Conservation (phyloP, 2,888 invertebrate species). For the Oasisia sp. region DNA sequence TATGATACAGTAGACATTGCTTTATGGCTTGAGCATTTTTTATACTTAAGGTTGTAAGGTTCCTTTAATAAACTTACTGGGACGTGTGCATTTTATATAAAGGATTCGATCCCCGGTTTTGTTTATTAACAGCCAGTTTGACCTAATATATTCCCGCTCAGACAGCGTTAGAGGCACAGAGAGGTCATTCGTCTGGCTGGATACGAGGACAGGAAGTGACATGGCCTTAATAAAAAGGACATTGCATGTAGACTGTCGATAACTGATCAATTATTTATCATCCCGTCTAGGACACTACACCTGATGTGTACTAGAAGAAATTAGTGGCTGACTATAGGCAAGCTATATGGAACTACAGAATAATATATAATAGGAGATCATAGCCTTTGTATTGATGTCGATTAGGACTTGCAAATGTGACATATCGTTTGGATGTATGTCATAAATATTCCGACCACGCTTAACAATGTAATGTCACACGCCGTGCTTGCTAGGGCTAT, state of each 20-base stretch:
- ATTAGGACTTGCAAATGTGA: not conserved
- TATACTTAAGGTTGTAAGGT: too few relatives aligned
- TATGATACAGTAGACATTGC: too few relatives aligned
- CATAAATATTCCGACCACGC: not conserved
- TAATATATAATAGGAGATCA: not conserved
- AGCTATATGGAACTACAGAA: not conserved
- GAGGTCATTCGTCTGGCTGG: too few relatives aligned
- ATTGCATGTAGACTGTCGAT: not conserved
- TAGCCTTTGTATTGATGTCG: not conserved
- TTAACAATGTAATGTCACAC: not conserved
- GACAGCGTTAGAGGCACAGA: too few relatives aligned
- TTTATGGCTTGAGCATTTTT: too few relatives aligned
- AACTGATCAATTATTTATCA: not conserved
- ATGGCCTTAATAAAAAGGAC: not conserved
- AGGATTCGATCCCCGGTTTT: too few relatives aligned
- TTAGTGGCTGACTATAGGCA: not conserved
- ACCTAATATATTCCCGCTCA: not conserved
- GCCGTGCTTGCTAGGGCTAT: not conserved
- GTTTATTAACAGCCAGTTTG: not conserved
- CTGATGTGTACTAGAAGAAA: not conserved
- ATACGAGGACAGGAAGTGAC: not conserved
- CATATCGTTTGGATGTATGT: not conserved
- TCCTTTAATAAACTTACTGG: too few relatives aligned
- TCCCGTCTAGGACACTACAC: not conserved
- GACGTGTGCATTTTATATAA: too few relatives aligned